These are phyloP conservation scores for Drosophila pseudoobscura DNA, from an alignment of 1,140 invertebrate species.

Conservation along the genomic window DNA sequence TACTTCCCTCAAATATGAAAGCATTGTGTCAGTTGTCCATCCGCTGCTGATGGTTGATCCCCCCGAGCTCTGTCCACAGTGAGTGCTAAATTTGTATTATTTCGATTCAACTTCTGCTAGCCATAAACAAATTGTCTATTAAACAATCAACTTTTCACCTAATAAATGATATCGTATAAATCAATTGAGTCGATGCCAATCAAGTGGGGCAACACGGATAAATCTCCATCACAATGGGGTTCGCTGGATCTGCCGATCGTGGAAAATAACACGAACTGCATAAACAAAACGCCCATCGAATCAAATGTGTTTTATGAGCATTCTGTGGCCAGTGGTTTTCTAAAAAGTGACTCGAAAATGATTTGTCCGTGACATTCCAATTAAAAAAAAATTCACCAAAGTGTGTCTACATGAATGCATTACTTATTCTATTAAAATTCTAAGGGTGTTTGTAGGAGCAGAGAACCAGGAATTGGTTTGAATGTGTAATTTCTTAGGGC, in stretches of 20 bases:
- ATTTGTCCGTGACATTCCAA: slow-evolving; percentile 21
- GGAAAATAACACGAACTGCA: slow-evolving; percentile 40
- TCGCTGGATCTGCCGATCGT: slow-evolving; percentile 12
- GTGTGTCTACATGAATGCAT: background rate
- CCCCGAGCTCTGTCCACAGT: background rate
- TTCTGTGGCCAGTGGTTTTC: slow-evolving; percentile 10
- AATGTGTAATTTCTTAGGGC: too few species aligned
- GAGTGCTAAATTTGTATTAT: slow-evolving; percentile 22
- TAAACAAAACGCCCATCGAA: slow-evolving; percentile 38
- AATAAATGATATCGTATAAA: slow-evolving; percentile 78
- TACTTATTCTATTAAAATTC: slow-evolving; percentile 23
- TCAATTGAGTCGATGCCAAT: slow-evolving; percentile 77
- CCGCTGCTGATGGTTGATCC: slow-evolving; percentile 7
- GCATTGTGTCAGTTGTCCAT: slow-evolving; percentile 41
- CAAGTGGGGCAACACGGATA: slow-evolving; percentile 72
- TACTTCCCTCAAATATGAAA: slow-evolving; percentile 24
- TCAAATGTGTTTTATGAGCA: slow-evolving; percentile 60
- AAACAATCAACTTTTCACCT: slow-evolving; percentile 63
- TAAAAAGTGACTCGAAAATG: slow-evolving; percentile 29
- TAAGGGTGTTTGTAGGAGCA: too few species aligned
- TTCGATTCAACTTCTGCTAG: slow-evolving; percentile 24
- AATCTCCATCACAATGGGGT: slow-evolving; percentile 63
- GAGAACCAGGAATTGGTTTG: too few species aligned
- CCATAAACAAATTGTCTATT: slow-evolving; percentile 74
- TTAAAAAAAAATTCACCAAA: background rate